A percentile compares a stretch with the other conserved stretches of the same genome.
These are phyloP conservation scores for Heliconius cydno DNA, from an alignment of 2,888 invertebrate species.

Conservation along the genomic window DNA sequence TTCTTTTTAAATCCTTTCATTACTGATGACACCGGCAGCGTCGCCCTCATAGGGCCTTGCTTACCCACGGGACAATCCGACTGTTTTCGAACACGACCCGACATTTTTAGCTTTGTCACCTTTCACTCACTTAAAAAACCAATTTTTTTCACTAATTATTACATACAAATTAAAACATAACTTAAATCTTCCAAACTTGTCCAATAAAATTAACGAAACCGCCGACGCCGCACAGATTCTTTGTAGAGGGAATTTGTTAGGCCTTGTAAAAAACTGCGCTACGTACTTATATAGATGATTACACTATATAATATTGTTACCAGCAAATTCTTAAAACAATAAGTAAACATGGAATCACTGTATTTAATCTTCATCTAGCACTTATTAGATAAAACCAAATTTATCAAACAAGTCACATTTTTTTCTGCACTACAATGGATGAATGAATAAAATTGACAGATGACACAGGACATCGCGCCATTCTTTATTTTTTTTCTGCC, in stretches of 20 bases:
- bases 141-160: constrained; percentile 55
- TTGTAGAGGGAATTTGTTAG: constrained; percentile 71
- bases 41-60: constrained; percentile 89
- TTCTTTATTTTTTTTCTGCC: constrained; percentile 58
- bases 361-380: constrained; percentile 66
- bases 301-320: constrained; percentile 55
- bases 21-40: constrained; percentile 89
- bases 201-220: constrained; percentile 65
- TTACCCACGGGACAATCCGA: constrained; percentile 85
- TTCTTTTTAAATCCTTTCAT: constrained; percentile 85
- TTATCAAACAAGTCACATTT: constrained; percentile 80
- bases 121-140: constrained; percentile 53
- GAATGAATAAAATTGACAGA: constrained; percentile 77
- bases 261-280: constrained; percentile 55
- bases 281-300: constrained; percentile 52
- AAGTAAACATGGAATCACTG: constrained; percentile 60
- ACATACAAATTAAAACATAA: constrained; percentile 55
- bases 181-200: too few relatives aligned
- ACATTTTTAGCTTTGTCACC: constrained; percentile 71
- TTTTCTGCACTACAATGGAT: constrained; percentile 79
- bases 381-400: constrained; percentile 72
- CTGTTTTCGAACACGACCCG: constrained; percentile 86
- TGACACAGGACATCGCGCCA: constrained; percentile 81
- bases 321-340: constrained; percentile 56
- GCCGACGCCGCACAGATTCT: constrained; percentile 76